These are phyloP conservation scores for Rostratula benghalensis DNA, from an alignment of 2,113 vertebrate species.

Conservation along the genomic window DNA sequence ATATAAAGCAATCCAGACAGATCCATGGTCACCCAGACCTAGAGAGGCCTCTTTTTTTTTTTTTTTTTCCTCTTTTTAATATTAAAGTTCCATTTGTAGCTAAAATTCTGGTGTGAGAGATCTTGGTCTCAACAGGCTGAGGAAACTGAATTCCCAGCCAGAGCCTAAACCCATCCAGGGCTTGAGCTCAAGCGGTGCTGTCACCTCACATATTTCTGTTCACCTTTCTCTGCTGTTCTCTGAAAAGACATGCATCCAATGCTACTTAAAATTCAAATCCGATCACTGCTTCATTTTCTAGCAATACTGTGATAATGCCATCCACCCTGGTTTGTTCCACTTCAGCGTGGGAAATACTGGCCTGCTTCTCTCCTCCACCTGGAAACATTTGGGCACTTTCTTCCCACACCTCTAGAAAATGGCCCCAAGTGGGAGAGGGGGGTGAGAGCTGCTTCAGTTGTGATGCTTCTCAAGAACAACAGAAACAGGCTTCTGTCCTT, in stretches of 20 bases:
- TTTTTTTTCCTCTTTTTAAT: background rate
- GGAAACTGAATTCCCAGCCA: background rate
- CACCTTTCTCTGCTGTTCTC: background rate
- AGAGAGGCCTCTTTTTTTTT: background rate
- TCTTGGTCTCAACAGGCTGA: background rate
- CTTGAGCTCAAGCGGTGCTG: background rate
- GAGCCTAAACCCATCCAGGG: background rate
- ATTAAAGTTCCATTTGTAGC: background rate
- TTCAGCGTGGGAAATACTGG: background rate
- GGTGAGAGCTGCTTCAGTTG: background rate
- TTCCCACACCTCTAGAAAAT: background rate
- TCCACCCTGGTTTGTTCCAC: background rate
- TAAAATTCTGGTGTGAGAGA: background rate
- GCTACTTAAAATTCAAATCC: background rate
- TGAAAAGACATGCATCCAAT: background rate
- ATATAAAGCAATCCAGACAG: background rate
- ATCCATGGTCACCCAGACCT: background rate
- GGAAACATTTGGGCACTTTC: background rate
- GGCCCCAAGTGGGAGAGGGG: background rate
- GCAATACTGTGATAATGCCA: rapidly evolving
- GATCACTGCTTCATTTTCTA: background rate
- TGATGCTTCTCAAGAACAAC: background rate
- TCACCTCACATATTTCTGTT: rapidly evolving
- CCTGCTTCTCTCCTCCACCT: background rate
- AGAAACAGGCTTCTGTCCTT: background rate